Base-by-base conservation (phyloP, 2,888 invertebrate genomes). In the Drosophila kanekoi region DNA sequence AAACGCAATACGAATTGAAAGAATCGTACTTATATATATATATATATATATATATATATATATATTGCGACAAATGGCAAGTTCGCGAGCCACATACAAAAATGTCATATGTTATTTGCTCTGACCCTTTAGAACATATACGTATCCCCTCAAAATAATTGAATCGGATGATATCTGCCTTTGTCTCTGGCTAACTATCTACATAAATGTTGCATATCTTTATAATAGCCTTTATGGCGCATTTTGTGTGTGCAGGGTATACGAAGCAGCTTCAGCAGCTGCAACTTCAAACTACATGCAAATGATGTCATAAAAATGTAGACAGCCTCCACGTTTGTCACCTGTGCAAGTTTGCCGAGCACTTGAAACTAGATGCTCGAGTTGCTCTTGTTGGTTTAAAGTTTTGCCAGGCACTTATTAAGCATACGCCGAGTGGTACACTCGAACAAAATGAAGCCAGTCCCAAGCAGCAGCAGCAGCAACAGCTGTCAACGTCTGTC, bases 231-330 rank as follows among this genome's bases (percentile, higher is more conserved):
- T 10, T 3, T 20, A 0, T 5, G 10, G 13, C 10, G 2, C 16
- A 13, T 14, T 18, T 0, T 9, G 28, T 35, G 2, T 16, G 6
- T 37, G 5, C 16, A 37, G 43, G 20, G 35, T 37, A 61, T 49
- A 8, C 18, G 47, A 20, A 11, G 20, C 44, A 33, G 54, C 60
- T 71, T 65, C 54, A 68, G 54, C 72, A 64, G 77, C 70, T 80
- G 69, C 72, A 76, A 56, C 62, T 66, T 72, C 35, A 67, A 81
- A 70, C 72, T 66, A 69, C 59, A 81, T 89, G 86, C 73, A 86
- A 89, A 87, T 86, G 77, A 71, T 82, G 68, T 86, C 68, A 77
- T 79, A 71, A 69, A 64, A 65, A 32, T 41, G 66, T 58, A 20
- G 67, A 41, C 51, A 52, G 52, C 23, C 18, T 56, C 37, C 56